Conservation (phyloP, 2,113 vertebrate genomes). For the Dinomys branickii region DNA sequence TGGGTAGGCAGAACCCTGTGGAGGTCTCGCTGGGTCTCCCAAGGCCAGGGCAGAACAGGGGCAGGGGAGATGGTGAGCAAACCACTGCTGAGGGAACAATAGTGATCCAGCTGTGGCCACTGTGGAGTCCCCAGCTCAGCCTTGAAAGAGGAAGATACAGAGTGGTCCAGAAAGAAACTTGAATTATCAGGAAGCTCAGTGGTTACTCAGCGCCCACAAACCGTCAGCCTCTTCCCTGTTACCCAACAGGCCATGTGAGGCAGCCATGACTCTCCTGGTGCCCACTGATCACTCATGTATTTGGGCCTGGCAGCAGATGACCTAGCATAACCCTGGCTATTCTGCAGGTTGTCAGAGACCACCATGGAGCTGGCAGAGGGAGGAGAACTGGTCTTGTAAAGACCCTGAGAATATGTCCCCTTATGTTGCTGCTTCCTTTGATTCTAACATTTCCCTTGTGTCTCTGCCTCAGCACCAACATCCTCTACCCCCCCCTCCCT, state of each 20-base stretch:
- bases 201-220: slow-evolving; percentile 60
- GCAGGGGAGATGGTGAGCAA: background rate
- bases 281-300: background rate
- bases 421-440: background rate
- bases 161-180: slow-evolving; percentile 38
- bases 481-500: too few species aligned
- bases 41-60: background rate
- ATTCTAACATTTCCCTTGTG: background rate
- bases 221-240: slow-evolving; percentile 40
- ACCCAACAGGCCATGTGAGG: background rate
- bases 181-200: slow-evolving; percentile 58
- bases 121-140: background rate
- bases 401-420: background rate
- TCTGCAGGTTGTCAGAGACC: background rate
- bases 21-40: background rate
- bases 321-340: background rate
- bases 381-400: background rate
- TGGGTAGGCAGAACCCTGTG: background rate
- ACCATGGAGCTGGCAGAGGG: background rate
- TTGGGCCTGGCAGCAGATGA: background rate
- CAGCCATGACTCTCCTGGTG: background rate
- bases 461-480: background rate
- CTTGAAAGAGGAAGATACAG: slow-evolving; percentile 70
- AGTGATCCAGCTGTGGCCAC: background rate
- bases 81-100: background rate